Base-by-base conservation (phyloP, 1,140 invertebrate species). In the Drosophila pandora region DNA sequence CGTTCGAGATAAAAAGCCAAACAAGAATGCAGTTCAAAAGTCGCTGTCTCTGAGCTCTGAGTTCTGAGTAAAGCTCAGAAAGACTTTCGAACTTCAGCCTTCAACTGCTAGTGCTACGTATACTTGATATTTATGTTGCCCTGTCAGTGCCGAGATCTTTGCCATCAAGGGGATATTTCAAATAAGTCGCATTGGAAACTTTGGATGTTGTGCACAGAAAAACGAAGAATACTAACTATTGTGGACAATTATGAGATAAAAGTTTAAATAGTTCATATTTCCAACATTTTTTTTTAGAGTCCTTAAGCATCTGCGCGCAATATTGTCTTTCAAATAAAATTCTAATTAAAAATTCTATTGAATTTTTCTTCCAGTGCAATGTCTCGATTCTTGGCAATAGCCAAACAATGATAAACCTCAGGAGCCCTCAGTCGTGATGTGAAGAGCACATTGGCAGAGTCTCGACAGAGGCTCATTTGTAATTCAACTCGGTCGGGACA, bases 331-430 rank as follows among this genome's bases (percentile, higher is more conserved):
- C 8, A 32, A 12, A 12, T 12, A 3, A 12, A 32, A 9, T 50
- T 13, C 7, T 28, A n/a, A 8, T 30, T 13, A n/a, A 25, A 10
- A 32, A 37, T 22, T 10, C 13, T n/a, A 37, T 37, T 21, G 9
- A 21, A 21, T 8, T 13, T 30, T 62, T 55, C 6, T 25, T 9
- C 2, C 57, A 1, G 45, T 67, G 60, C 50, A 34, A 5, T 23
- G 41, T 22, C 13, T 21, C 17, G 34, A 45, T 64, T 43, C 34
- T 28, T 22, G 64, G 45, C 63, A 68, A 50, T 59, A 57, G 59
- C 59, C 80, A 84, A 85, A 85, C 80, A 85, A 85, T 85, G 72
- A 84, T 84, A 85, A 87, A 81, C 82, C 77, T 64, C 62, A 57
- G 68, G 47, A 77, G 61, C 67, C 48, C 62, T 59, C 57, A 62